Base-by-base conservation (phyloP, 2,797 vertebrate species). In the Syngnathus acus region DNA sequence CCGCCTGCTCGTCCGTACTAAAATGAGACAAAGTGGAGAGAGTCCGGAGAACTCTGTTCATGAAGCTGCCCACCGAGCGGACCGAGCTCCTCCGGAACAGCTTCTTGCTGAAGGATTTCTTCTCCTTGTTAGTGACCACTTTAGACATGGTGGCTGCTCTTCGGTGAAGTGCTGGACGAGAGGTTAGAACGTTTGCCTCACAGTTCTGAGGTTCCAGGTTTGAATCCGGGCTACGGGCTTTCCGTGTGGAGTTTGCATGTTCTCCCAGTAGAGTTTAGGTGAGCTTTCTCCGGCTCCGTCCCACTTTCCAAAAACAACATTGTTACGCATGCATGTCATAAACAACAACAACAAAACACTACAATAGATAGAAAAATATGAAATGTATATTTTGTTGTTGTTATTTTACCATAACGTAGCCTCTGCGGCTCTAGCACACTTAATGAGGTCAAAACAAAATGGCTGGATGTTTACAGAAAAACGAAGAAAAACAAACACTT, bases 21-120 rank as follows among this genome's bases (percentile, higher is more conserved):
- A 95, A 94, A 80, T 96, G 94, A 51, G 95, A 97, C 39, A 98
- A 86, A 32, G 95, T 96, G 65, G 95, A 94, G 68, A 98, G 92
- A 6, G 95, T 97, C 91, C 93, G 91, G 62, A 97, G 91, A 67
- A 98, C 93, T 73, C 95, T 86, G 92, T 94, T 97, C 93, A 97
- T 94, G 65, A 98, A 93, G 82, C 94, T 93, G 55, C 95, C 94
- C 75, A 95, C 92, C 45, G 94, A 94, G 75, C 94, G 92, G 53
- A 93, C 92, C 5, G 94, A 92, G 69, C 91, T 84, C 72, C 91
- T 78, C 79, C 93, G 84, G 84, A 95, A 94, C 74, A 97, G 93
- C 82, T 94, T 94, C 82, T 94, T 93, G 85, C 95, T 94, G 89
- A 95, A 94, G 84, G 94, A 94, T 84, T 97, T 93, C 84, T 94